These are phyloP conservation scores for Cyclopterus lumpus DNA, from an alignment of 2,797 vertebrate genomes.

Conservation along the genomic window DNA sequence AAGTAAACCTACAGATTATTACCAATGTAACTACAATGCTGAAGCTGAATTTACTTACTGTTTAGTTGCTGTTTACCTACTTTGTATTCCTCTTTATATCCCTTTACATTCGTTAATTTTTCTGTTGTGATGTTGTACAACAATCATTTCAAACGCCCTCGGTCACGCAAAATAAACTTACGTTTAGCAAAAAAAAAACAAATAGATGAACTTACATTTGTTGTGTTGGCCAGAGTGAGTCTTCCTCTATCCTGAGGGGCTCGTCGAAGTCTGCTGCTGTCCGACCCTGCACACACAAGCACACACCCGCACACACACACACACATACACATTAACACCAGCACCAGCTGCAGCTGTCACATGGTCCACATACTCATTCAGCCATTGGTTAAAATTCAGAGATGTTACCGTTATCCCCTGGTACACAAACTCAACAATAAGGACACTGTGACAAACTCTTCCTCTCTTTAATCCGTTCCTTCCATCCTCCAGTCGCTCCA, in stretches of 20 bases:
- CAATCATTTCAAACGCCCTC: background rate
- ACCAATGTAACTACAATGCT: background rate
- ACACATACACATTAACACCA: conserved; percentile 33
- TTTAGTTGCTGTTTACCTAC: background rate
- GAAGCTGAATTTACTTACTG: background rate
- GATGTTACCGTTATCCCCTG: conserved; percentile 27
- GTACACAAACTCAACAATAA: conserved; percentile 27
- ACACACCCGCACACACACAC: conserved; percentile 19
- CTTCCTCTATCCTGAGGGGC: conserved; percentile 94
- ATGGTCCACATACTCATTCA: conserved; percentile 43
- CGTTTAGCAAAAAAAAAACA: background rate
- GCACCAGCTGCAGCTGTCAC: conserved; percentile 70
- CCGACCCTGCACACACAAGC: conserved; percentile 81
- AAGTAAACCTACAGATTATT: background rate
- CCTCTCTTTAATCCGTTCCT: background rate
- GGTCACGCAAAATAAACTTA: background rate
- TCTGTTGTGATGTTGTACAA: background rate
- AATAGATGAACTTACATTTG: conserved; percentile 81
- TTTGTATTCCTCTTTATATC: background rate
- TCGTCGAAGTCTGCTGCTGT: conserved; percentile 88
- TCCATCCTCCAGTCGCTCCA: background rate
- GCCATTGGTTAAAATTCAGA: conserved; percentile 47
- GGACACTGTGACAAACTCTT: conserved; percentile 4
- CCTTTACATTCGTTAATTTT: background rate
- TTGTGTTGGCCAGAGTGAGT: conserved; percentile 85